phyloP scores from a whole-genome alignment of 2,113 vertebrate species.

The Paramisgurnus dabryanus region DNA sequence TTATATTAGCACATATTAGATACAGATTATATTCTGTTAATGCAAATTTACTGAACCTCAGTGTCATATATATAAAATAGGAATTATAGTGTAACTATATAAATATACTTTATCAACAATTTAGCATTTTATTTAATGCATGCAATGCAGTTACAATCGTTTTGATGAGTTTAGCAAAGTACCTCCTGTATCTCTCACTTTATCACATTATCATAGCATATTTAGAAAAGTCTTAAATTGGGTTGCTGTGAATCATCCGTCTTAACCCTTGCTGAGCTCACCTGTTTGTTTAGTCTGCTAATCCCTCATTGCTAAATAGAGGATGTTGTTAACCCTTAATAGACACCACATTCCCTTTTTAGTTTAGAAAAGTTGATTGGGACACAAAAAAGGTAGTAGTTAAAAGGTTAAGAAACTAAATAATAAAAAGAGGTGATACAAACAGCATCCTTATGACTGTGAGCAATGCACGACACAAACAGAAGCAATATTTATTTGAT shows the following conservation, averaged over 20 bases:
- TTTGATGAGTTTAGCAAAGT: background rate
- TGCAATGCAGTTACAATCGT: background rate
- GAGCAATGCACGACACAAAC: too few relatives aligned
- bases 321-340: too few relatives aligned
- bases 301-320: too few relatives aligned
- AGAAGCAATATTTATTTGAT: too few relatives aligned
- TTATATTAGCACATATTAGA: background rate
- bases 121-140: background rate
- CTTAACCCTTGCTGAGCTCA: background rate
- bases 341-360: too few relatives aligned
- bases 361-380: too few relatives aligned
- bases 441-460: too few relatives aligned
- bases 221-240: background rate
- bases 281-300: too few relatives aligned
- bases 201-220: background rate
- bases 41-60: background rate
- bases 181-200: background rate
- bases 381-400: too few relatives aligned
- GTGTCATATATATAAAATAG: background rate
- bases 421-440: too few relatives aligned
- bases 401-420: too few relatives aligned
- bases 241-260: background rate
- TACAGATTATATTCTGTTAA: background rate
- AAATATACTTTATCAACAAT: background rate
- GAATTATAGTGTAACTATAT: background rate